Conservation (phyloP, 2,797 vertebrate genomes). For the Gouania willdenowi region DNA sequence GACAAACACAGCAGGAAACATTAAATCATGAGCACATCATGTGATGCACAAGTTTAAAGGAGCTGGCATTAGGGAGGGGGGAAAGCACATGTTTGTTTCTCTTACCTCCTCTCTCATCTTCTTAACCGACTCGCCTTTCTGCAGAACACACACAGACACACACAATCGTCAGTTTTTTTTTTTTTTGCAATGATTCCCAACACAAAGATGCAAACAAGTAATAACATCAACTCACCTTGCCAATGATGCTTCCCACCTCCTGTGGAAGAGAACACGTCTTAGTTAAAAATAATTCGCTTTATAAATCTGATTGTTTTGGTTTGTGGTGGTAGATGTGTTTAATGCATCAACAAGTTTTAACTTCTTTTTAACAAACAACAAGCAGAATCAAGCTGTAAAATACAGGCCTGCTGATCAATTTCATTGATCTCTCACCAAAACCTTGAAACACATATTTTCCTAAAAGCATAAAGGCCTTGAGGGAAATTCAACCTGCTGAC, state of each 20-base stretch:
- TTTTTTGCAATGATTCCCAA: constrained; percentile 37
- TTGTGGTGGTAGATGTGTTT: too few relatives aligned
- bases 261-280: constrained; percentile 24
- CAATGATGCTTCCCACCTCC: constrained; percentile 95
- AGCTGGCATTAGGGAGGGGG: neutral
- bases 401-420: too few relatives aligned
- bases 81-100: neutral
- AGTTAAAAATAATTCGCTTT: too few relatives aligned
- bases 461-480: too few relatives aligned
- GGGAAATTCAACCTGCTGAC: too few relatives aligned
- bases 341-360: too few relatives aligned
- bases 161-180: too few relatives aligned
- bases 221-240: constrained; percentile 73
- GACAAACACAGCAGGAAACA: constrained; percentile 4
- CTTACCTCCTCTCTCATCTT: constrained; percentile 94
- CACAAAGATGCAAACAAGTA: neutral
- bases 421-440: too few relatives aligned
- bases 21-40: neutral
- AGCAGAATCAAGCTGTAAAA: too few relatives aligned
- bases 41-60: neutral
- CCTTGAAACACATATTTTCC: too few relatives aligned
- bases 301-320: too few relatives aligned
- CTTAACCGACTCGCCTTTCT: constrained; percentile 95
- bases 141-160: constrained; percentile 24
- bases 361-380: too few relatives aligned